Conservation (phyloP, 2,113 vertebrate species). For the Hemiscyllium ocellatum region DNA sequence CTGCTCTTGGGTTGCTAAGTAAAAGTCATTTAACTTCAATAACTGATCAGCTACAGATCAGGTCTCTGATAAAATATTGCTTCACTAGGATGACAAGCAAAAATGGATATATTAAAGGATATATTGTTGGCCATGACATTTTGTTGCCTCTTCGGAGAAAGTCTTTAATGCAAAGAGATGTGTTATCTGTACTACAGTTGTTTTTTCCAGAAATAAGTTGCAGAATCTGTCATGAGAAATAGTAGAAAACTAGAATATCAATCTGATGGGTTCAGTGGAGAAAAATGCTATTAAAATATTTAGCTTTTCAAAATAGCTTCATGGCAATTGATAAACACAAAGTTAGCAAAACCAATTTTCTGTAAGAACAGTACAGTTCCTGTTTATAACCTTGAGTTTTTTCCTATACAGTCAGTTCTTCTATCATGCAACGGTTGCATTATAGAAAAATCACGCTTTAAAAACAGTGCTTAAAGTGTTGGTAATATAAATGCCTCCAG, state of each 20-base stretch:
- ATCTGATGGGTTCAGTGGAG: neutral
- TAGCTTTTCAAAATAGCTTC: neutral
- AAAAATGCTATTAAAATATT: neutral
- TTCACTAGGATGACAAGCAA: too few relatives aligned
- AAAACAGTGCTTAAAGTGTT: too few relatives aligned
- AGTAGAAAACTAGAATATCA: neutral
- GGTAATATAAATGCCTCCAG: too few relatives aligned
- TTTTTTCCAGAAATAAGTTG: neutral
- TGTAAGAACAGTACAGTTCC: neutral
- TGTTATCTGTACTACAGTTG: neutral
- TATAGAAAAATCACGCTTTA: too few relatives aligned
- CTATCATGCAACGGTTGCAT: too few relatives aligned
- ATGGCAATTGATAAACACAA: neutral
- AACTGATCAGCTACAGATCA: neutral
- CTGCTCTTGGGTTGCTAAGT: neutral
- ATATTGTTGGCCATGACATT: neutral
- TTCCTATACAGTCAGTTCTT: neutral
- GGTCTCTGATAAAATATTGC: neutral
- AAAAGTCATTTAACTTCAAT: neutral
- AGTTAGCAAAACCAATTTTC: neutral
- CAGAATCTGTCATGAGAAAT: neutral
- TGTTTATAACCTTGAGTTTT: neutral
- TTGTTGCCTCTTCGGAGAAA: neutral
- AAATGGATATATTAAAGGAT: neutral
- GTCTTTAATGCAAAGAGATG: neutral